Percentiles rank a stretch among this genome's conserved stretches.
Evolutionary conservation across 2,797 vertebrate species (phyloP).

Genomic region (Neomorphus geoffroyi): DNA sequence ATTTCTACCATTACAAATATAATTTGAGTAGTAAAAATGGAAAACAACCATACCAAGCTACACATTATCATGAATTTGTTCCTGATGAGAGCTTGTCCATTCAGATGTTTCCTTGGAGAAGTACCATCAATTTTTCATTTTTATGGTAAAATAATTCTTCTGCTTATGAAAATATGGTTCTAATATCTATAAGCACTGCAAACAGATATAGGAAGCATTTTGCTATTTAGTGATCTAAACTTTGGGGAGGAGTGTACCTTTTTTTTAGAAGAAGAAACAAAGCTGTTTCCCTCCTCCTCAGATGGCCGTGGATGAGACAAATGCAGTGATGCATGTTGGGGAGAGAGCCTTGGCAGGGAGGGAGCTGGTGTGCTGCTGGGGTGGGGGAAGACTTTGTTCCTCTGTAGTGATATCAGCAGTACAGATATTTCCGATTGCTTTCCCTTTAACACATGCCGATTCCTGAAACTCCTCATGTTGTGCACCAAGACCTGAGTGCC

Average conservation of each 20-base stretch:
- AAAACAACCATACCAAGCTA: neutral
- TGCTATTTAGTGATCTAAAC: neutral
- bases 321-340: neutral
- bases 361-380: neutral
- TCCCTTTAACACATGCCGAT: neutral
- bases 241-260: neutral
- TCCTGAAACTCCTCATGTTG: neutral
- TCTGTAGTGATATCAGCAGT: neutral
- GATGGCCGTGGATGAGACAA: neutral
- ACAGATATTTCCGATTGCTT: neutral
- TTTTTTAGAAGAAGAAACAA: neutral
- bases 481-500: neutral
- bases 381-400: neutral
- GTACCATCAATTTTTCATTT: neutral
- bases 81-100: neutral
- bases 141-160: neutral
- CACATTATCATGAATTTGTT: neutral
- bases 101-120: neutral
- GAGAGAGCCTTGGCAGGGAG: neutral
- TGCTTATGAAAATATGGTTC: neutral
- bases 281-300: neutral
- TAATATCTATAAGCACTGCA: neutral
- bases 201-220: neutral
- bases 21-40: neutral
- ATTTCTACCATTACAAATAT: neutral